Base-by-base conservation (phyloP, 2,888 invertebrate genomes). In the Platerodrilus igneus region DNA sequence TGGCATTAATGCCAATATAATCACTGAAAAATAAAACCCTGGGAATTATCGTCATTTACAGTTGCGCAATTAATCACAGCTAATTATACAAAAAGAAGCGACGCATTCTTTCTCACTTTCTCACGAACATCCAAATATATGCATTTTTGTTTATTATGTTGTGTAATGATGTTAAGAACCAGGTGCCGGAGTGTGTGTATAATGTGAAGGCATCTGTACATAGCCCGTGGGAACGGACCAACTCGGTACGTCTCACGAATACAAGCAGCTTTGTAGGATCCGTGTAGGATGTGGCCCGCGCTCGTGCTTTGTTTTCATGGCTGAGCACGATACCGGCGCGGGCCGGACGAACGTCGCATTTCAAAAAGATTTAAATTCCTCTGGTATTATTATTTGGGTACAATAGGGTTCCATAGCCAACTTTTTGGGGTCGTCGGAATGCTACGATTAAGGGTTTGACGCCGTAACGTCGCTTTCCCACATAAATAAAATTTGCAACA, bases 271-370 rank as follows among this genome's bases (percentile, higher is more conserved):
- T 34, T 37, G 32, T 39, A 38, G 45, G 44, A 49, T 49, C 45
- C 46, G 42, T 42, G 47, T 49, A 42, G 46, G 40, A 40, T 41
- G 41, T 43, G 48, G 43, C 37, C 42, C 34, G 37, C 37, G 40
- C 43, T 46, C 47, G 42, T 45, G 45, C 46, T 49, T 47, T 45
- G 39, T 49, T 45, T 45, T 47, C 41, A 42, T 46, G 41, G 45
- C 26, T 36, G 29, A 46, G 45, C 51, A 47, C 49, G 50, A 37
- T 46, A 43, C 37, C 48, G 55, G 53, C 56, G 52, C 55, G 54
- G 50, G 55, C 52, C 55, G 49, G 53, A 51, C 54, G 53, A 52
- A 50, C 54, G 47, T 47, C 47, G 34, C 35, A 41, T 45, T 45
- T 45, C 29, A 36, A 44, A 40, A 34, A 37, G 33, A 27, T 38